phyloP scores from a whole-genome alignment of 2,797 vertebrate genomes.

The Alca torda region DNA sequence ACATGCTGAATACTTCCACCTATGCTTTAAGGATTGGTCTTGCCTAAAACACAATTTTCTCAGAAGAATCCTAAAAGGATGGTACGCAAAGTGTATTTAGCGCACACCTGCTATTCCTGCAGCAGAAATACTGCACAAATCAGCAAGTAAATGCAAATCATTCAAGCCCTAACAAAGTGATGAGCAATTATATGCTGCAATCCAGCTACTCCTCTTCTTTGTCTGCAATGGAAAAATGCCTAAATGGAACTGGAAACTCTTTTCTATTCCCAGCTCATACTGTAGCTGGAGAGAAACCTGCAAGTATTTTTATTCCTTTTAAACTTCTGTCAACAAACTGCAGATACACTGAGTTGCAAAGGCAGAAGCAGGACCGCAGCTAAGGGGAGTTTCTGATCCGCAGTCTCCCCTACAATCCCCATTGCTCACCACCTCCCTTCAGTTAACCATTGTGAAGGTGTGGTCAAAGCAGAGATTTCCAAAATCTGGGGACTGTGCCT shows the following conservation, averaged over 20 bases:
- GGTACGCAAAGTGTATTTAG: rapidly evolving
- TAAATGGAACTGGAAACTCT: not conserved
- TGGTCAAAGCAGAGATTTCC: not conserved
- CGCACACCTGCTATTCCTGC: not conserved
- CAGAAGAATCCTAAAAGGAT: not conserved
- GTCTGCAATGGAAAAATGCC: not conserved
- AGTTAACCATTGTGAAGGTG: not conserved
- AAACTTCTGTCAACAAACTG: not conserved
- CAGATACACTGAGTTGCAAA: rapidly evolving
- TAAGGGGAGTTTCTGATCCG: not conserved
- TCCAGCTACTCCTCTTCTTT: not conserved
- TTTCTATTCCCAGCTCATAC: not conserved
- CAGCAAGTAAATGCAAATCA: not conserved
- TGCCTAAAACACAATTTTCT: not conserved
- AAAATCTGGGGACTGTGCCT: not conserved
- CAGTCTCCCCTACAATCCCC: not conserved
- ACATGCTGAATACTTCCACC: not conserved
- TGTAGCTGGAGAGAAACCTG: not conserved
- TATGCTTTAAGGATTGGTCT: not conserved
- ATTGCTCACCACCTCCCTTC: not conserved
- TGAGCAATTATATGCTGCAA: not conserved
- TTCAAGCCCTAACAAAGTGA: not conserved
- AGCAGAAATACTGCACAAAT: not conserved
- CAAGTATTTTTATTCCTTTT: not conserved
- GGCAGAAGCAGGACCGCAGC: not conserved